A percentile compares a stretch with the other conserved stretches of the same genome.
Evolutionary conservation across 1,140 invertebrate species (phyloP).

Genomic region (Dysdera silvatica): DNA sequence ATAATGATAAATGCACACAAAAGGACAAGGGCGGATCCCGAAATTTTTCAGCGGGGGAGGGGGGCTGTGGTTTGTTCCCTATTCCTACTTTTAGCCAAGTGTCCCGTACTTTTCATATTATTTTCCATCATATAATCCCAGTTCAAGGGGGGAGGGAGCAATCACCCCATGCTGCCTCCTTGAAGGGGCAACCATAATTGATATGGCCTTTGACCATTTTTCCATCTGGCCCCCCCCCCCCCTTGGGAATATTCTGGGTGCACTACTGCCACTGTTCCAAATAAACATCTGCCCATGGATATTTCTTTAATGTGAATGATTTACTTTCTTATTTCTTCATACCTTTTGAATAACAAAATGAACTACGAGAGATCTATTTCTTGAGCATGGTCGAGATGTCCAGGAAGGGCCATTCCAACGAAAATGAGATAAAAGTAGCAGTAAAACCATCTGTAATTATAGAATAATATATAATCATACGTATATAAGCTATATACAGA

Average conservation of each 20-base stretch:
- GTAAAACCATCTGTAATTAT: conserved; percentile 58
- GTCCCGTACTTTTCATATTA: no score
- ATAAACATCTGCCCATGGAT: background rate
- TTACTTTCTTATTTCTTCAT: conserved; percentile 4
- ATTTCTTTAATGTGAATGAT: background rate
- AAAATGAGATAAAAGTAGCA: conserved; percentile 69
- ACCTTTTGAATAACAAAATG: conserved; percentile 75
- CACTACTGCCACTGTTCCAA: no score
- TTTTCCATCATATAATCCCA: no score
- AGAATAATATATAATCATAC: background rate
- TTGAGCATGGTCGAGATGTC: conserved; percentile 74
- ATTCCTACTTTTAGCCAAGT: no score
- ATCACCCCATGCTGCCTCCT: background rate
- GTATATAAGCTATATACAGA: no score
- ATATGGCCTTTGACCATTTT: background rate
- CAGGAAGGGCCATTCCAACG: conserved; percentile 76
- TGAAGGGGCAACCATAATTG: background rate
- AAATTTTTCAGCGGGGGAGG: no score
- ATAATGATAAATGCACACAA: no score
- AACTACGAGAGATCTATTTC: conserved; percentile 79
- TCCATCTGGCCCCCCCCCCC: no score
- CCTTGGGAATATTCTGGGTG: no score
- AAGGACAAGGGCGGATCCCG: no score
- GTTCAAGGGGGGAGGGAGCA: no score
- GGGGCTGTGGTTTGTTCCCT: no score